A percentile compares a stretch with the other conserved stretches of the same genome.
Evolutionary conservation across 2,113 vertebrate species (phyloP).

Genomic region (Ellobius talpinus): DNA sequence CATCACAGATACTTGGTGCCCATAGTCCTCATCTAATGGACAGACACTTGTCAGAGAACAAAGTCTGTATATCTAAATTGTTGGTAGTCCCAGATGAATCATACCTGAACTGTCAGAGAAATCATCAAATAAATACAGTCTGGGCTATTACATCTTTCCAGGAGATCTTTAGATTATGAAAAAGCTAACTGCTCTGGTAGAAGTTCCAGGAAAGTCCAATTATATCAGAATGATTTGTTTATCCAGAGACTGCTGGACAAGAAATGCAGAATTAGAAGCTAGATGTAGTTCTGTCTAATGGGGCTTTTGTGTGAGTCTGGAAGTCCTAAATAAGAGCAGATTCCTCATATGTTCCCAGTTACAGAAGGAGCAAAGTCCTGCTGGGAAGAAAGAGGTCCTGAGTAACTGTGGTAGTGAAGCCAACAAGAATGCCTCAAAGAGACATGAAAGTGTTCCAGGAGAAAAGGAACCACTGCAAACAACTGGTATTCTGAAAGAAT

Average conservation of each 20-base stretch:
- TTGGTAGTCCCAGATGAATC: neutral
- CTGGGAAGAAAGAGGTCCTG: neutral
- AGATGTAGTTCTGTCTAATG: neutral
- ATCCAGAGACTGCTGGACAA: neutral
- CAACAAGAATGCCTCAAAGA: neutral
- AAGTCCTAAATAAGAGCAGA: neutral
- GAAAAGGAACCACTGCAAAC: constrained; percentile 22
- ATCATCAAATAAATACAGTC: neutral
- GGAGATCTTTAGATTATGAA: neutral
- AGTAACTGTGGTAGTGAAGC: neutral
- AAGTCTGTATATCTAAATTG: neutral
- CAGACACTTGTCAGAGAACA: neutral
- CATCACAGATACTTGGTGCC: neutral
- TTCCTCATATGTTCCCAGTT: neutral
- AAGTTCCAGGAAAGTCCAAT: neutral
- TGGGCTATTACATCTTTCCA: neutral
- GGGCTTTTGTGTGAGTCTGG: neutral
- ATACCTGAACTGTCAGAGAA: neutral
- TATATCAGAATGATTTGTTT: neutral
- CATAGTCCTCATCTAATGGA: neutral
- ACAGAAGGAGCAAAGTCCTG: neutral
- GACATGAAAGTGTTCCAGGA: neutral
- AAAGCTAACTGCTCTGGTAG: neutral
- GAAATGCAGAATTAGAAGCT: neutral
- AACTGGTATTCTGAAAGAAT: constrained; percentile 11